Evolutionary conservation across 2,113 vertebrate species (phyloP), one percentile per base, ranked within the genome.

Genomic region (Rana temporaria): DNA sequence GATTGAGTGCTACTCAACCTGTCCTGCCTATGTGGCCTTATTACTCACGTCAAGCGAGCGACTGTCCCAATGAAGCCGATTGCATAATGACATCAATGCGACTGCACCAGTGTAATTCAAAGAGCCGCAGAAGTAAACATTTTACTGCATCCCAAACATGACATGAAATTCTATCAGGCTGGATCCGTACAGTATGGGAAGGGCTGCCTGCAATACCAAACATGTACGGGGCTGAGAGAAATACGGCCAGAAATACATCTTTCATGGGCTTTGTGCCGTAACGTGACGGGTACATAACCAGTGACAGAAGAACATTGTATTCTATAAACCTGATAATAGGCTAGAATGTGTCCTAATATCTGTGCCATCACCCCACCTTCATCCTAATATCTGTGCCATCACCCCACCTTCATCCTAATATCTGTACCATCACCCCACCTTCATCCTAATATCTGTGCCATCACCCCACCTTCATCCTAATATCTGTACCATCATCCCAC

Each of bases 151-250:
- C n/a, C 59, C 59, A 48, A 53, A 63, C 8, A 77, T 24, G 22
- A 77, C 22, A 77, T 42, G 42, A 64, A 52, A 77, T 64, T 64
- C 59, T 42, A 64, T 75, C 72, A 62, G 4, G 4, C 30, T 19
- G 17, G n/a, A 76, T 3, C n/a, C 4, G 32, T 17, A n/a, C 34
- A 4, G 24, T 42, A n/a, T 24, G n/a, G 17, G 24, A 57, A 38
- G 57, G 14, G 19, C 34, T 48, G 16, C 26, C 59, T 56, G 57
- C 24, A 71, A 71, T 71, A 55, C 69, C 53, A 70, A 70, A 22
- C 24, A 24, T 20, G 60, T 63, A 2, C n/a, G 14, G 5, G 5
- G 15, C 20, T 63, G 26, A 14, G 24, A 24, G 20, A 63, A 24
- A 60, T 22, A 60, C 2, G 20, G n/a, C 11, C 8, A 60, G 24